Evolutionary conservation across 2,113 vertebrate species (phyloP).

Genomic region (Casuarius casuarius): DNA sequence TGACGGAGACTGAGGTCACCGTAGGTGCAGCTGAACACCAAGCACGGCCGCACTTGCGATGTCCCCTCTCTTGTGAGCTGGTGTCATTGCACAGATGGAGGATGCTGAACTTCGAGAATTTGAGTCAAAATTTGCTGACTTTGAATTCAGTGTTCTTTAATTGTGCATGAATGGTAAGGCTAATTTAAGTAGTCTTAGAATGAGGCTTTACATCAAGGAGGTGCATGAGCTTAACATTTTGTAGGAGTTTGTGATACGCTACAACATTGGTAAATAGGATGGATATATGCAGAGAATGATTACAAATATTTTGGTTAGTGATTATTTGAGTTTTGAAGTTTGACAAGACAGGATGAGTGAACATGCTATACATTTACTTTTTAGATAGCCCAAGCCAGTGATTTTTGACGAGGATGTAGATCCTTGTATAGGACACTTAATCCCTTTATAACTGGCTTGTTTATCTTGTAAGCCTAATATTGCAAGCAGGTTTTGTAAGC

Average conservation of each 20-base stretch:
- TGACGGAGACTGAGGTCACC: too few species aligned
- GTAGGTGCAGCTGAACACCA: too few species aligned
- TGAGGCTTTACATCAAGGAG: not conserved
- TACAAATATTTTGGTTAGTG: not conserved
- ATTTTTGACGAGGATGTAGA: not conserved
- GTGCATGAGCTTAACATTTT: accelerated
- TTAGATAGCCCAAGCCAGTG: accelerated
- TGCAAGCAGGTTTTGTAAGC: not conserved
- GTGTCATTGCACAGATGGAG: too few species aligned
- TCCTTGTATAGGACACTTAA: not conserved
- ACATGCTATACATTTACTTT: not conserved
- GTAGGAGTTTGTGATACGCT: accelerated
- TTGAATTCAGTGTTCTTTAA: too few species aligned
- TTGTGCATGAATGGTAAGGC: too few species aligned
- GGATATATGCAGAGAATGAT: too few species aligned
- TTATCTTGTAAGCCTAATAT: not conserved
- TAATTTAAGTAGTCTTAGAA: not conserved
- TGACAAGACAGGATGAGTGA: not conserved
- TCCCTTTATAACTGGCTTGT: not conserved
- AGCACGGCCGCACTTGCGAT: too few species aligned
- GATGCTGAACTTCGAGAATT: not conserved
- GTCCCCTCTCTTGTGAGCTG: accelerated
- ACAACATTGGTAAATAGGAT: accelerated
- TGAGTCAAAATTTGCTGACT: not conserved
- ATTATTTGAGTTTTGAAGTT: not conserved